A percentile compares a stretch with the other conserved stretches of the same genome.
Conservation (phyloP, 2,888 invertebrate species). For the Lasiommata megera region DNA sequence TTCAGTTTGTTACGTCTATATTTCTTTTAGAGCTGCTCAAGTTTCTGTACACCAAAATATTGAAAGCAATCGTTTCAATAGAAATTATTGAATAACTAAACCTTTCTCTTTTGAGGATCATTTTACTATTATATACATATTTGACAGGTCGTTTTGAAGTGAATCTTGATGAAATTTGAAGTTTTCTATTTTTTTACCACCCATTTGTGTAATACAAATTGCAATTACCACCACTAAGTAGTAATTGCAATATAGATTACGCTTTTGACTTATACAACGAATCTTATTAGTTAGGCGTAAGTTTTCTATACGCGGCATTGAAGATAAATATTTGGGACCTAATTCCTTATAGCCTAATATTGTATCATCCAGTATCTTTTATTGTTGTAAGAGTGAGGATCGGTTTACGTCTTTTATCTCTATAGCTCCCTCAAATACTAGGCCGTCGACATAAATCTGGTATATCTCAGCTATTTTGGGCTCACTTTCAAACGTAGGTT, state of each 20-base stretch:
- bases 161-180: no score
- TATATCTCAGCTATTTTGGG: constrained; percentile 19
- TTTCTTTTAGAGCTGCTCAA: no score
- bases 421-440: constrained; percentile 14
- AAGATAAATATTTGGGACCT: constrained; percentile 48
- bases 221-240: no score
- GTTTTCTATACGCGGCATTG: constrained; percentile 4
- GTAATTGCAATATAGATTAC: no score
- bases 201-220: no score
- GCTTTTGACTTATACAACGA: no score
- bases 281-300: not conserved
- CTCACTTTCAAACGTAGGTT: not conserved
- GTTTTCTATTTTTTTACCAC: no score
- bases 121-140: not conserved
- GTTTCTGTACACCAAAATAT: no score
- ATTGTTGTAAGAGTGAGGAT: constrained; percentile 40
- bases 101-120: no score
- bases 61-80: no score
- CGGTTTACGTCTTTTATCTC: constrained; percentile 31
- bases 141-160: no score
- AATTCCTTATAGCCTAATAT: constrained; percentile 39
- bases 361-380: constrained; percentile 21
- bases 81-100: no score
- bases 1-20: not conserved
- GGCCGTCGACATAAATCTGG: constrained; percentile 9